These are phyloP conservation scores for Hypomecis atomaria DNA, from an alignment of 2,888 invertebrate genomes.

Conservation along the genomic window DNA sequence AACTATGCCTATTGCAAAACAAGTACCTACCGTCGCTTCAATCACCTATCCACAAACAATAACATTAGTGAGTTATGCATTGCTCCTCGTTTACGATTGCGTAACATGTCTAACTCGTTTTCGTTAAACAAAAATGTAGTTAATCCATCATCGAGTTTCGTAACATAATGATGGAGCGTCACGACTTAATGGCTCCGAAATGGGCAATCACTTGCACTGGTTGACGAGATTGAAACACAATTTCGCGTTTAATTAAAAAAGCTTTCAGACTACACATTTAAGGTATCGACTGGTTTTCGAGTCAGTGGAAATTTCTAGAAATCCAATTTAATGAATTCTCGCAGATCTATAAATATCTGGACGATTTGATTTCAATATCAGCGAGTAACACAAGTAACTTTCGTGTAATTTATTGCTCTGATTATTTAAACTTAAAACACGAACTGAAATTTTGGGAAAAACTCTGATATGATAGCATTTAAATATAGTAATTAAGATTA, in stretches of 20 bases:
- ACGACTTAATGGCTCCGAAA: slow-evolving; percentile 25
- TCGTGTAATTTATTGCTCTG: no score
- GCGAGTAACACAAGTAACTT: no score
- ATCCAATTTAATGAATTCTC: background rate
- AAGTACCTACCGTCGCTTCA: background rate
- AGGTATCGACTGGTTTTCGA: background rate
- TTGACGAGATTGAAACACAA: slow-evolving; percentile 12
- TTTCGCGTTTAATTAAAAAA: slow-evolving; percentile 12
- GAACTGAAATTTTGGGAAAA: no score
- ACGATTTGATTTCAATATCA: no score
- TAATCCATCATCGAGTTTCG: slow-evolving; percentile 31
- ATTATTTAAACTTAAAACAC: no score
- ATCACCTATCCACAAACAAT: slow-evolving; percentile 4
- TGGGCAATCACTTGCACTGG: slow-evolving; percentile 20
- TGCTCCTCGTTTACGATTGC: slow-evolving; percentile 13
- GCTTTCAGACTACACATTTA: background rate
- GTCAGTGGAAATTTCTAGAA: background rate
- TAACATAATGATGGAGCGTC: slow-evolving; percentile 31
- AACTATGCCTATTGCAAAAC: slow-evolving; percentile 12
- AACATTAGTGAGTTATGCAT: slow-evolving; percentile 6
- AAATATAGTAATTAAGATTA: no score
- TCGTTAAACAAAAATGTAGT: slow-evolving; percentile 24
- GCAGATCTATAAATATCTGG: background rate
- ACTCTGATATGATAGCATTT: no score
- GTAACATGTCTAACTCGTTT: slow-evolving; percentile 22